Conservation (phyloP, 2,113 vertebrate genomes). For the Ochotona princeps region DNA sequence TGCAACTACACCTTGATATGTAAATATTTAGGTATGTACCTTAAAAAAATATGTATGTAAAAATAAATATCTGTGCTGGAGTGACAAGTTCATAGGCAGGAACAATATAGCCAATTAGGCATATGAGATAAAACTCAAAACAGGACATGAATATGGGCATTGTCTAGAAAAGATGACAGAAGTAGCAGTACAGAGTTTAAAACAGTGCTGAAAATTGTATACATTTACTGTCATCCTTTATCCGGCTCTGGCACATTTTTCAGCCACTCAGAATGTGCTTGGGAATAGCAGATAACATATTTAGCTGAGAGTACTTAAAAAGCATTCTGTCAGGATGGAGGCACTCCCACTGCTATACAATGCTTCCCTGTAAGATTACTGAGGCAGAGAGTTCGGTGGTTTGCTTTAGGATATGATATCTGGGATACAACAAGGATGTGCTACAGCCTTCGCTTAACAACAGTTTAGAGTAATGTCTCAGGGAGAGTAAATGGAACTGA, state of each 20-base stretch:
- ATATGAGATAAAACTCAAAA: not conserved
- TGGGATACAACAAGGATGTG: fast-evolving
- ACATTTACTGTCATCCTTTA: not conserved
- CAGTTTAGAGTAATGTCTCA: not conserved
- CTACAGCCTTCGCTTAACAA: not conserved
- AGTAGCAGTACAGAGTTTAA: not conserved
- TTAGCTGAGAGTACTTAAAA: not conserved
- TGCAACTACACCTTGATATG: not conserved
- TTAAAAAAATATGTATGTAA: no score
- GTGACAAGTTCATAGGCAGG: not conserved
- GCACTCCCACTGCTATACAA: not conserved
- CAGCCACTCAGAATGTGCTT: not conserved
- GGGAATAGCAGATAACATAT: not conserved
- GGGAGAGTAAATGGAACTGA: not conserved
- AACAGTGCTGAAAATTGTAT: not conserved
- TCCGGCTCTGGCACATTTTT: not conserved
- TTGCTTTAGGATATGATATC: not conserved
- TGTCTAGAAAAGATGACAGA: not conserved
- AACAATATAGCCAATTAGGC: not conserved
- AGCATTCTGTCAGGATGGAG: not conserved
- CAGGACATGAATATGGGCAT: not conserved
- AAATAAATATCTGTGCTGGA: not conserved
- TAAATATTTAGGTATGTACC: not conserved
- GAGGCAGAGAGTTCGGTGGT: not conserved
- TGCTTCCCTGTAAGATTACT: not conserved